Evolutionary conservation across 1,140 invertebrate genomes (phyloP).

Genomic region (Teleogryllus occipitalis): DNA sequence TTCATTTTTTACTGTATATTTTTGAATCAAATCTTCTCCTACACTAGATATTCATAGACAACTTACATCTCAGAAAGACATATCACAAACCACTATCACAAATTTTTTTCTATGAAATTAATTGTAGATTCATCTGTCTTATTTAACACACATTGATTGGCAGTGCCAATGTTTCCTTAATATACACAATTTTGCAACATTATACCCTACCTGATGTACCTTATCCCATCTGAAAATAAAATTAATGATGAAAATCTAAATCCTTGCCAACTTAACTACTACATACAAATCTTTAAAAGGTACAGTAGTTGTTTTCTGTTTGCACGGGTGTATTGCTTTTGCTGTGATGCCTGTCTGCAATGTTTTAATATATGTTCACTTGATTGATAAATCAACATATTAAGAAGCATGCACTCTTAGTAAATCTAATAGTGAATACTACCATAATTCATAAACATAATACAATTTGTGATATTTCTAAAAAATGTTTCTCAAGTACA

Average conservation of each 20-base stretch:
- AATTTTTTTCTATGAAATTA: background rate
- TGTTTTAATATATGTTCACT: background rate
- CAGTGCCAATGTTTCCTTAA: background rate
- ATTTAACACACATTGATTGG: background rate
- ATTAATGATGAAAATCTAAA: background rate
- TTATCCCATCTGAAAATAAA: background rate
- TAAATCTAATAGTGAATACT: background rate
- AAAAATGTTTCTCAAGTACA: background rate
- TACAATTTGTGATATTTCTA: background rate
- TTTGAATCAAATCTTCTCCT: background rate
- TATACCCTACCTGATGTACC: background rate
- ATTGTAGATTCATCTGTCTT: background rate
- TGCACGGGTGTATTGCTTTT: background rate
- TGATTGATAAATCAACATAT: background rate
- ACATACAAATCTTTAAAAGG: slow-evolving; percentile 1
- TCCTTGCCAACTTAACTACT: background rate
- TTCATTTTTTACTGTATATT: background rate
- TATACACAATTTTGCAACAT: background rate
- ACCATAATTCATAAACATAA: background rate
- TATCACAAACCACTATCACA: background rate
- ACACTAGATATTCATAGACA: background rate
- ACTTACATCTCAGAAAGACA: background rate
- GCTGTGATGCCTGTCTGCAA: background rate
- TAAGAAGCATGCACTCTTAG: background rate
- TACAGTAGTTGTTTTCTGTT: background rate